Conservation (phyloP, 2,888 invertebrate genomes). For the Bursaphelenchus okinawaensis region DNA sequence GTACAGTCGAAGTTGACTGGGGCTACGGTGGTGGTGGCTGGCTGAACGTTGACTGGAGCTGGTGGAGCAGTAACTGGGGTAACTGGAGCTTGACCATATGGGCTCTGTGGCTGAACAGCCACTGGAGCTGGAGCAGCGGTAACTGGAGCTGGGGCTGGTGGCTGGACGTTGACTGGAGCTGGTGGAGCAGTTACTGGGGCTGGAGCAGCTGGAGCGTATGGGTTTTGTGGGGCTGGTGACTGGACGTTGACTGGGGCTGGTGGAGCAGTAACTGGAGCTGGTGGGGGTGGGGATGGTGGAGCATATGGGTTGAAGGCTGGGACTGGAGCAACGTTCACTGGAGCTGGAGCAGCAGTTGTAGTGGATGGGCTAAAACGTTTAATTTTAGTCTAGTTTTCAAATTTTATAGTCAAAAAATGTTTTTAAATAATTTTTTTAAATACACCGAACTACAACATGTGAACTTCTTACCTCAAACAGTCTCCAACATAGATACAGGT, state of each 20-base stretch:
- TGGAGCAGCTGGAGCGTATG: background rate
- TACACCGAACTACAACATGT: too few relatives aligned
- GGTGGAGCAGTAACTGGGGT: background rate
- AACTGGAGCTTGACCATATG: too few relatives aligned
- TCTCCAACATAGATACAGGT: conserved; percentile 21
- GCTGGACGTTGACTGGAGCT: conserved; percentile 3
- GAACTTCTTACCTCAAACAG: conserved; percentile 14
- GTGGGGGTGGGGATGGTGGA: background rate
- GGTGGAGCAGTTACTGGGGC: conserved; percentile 6
- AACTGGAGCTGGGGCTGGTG: background rate
- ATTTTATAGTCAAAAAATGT: too few relatives aligned
- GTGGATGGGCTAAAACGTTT: background rate
- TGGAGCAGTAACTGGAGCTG: conserved; percentile 5
- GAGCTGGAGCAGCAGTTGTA: conserved; percentile 1
- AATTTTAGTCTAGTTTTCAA: too few relatives aligned
- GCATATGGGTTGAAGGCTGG: background rate
- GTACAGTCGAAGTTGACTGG: conserved; percentile 14
- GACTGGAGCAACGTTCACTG: conserved; percentile 7
- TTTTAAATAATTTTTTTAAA: background rate
- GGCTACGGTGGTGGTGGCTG: background rate
- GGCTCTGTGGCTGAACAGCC: background rate
- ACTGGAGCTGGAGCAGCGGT: background rate
- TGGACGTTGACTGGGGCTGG: conserved; percentile 4
- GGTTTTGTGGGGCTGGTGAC: background rate
- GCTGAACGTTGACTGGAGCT: background rate